Evolutionary conservation across 2,113 vertebrate genomes (phyloP).

Genomic region (Oxyura jamaicensis): DNA sequence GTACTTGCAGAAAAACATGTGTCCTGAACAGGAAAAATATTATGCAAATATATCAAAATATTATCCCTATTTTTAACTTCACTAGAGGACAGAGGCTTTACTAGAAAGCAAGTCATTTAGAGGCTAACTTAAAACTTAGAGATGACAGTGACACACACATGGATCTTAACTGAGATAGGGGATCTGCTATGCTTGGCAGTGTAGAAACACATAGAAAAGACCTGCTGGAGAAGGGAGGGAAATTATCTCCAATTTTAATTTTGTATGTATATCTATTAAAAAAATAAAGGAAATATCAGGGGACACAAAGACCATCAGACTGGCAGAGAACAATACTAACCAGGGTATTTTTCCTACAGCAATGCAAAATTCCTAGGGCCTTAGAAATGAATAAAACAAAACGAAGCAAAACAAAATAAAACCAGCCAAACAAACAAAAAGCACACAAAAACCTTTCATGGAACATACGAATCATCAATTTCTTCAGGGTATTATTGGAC

Average conservation of each 20-base stretch:
- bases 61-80: background rate
- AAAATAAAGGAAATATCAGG: background rate
- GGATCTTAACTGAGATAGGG: background rate
- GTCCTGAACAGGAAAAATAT: background rate
- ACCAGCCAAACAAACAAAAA: too few relatives aligned
- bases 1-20: background rate
- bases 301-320: background rate
- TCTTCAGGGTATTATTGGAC: background rate
- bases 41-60: background rate
- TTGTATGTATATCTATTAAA: background rate
- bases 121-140: background rate
- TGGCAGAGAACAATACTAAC: background rate
- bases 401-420: too few relatives aligned
- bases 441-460: background rate
- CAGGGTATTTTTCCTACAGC: background rate
- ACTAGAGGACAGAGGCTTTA: background rate
- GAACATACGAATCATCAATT: background rate
- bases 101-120: background rate
- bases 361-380: background rate
- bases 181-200: background rate
- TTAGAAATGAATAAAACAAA: background rate
- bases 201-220: background rate
- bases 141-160: background rate
- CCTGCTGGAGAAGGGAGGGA: fast-evolving
- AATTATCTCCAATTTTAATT: background rate